These are phyloP conservation scores for Iphiclides podalirius DNA, from an alignment of 2,888 invertebrate species.

Conservation along the genomic window DNA sequence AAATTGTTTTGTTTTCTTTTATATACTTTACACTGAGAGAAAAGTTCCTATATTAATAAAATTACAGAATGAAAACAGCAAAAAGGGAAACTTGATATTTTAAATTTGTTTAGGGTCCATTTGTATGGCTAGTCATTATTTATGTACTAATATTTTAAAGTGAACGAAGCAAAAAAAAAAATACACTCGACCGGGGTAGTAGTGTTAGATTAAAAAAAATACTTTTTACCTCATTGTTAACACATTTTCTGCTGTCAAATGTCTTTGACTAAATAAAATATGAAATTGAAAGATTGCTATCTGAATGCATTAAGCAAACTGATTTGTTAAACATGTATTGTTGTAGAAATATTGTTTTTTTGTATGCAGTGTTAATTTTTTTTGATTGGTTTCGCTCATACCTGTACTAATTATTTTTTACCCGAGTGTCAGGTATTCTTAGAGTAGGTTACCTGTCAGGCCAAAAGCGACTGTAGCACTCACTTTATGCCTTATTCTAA, in stretches of 20 bases:
- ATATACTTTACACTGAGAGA: constrained; percentile 68
- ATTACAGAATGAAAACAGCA: constrained; percentile 41
- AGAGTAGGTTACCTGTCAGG: constrained; percentile 14
- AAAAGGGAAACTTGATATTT: constrained; percentile 32
- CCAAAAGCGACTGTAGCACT: not conserved
- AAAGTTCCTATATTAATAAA: constrained; percentile 72
- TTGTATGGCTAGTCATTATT: constrained; percentile 77
- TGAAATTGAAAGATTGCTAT: not conserved
- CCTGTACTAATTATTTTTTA: constrained; percentile 47
- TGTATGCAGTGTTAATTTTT: constrained; percentile 26
- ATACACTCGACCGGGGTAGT: constrained; percentile 51
- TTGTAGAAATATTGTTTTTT: no score
- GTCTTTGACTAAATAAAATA: not conserved
- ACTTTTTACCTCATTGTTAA: constrained; percentile 41
- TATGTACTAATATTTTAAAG: constrained; percentile 61
- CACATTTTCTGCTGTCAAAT: constrained; percentile 30
- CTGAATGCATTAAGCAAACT: no score
- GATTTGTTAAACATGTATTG: no score
- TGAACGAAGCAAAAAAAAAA: constrained; percentile 35
- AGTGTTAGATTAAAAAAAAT: constrained; percentile 41
- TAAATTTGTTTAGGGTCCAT: constrained; percentile 64
- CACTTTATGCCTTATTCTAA: not conserved
- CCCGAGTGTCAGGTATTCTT: constrained; percentile 49
- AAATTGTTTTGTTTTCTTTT: constrained; percentile 33
- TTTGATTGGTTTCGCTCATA: constrained; percentile 59